Base-by-base conservation (phyloP, 2,888 invertebrate genomes). In the Exephanes ischioxanthus region DNA sequence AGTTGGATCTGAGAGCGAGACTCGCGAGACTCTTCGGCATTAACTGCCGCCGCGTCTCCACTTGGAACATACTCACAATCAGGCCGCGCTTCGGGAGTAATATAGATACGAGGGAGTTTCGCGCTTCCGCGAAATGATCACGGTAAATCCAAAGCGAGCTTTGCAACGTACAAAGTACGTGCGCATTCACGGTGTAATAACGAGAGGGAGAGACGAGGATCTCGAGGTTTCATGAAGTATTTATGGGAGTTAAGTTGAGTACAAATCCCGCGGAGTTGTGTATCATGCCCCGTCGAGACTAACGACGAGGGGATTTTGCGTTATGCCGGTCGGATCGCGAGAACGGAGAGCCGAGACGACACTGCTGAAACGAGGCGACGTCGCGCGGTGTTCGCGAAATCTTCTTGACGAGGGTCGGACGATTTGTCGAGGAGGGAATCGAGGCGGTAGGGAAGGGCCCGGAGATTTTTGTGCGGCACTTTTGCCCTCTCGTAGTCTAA, bases 31-130 rank as follows among this genome's bases (percentile, higher is more conserved):
- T 48, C 30, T 63, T 63, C 63, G 75, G 33, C 48, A 75, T 75
- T 73, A 61, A 75, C 26, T 63, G n/a, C 63, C 58, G 73, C 61
- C 41, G 48, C 51, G 19, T 51, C 33, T 19, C 30, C 45, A 16
- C 75, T n/a, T 51, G n/a, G 33, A 33, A 48, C 63, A 63, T 63
- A 75, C 51, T 63, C 63, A 75, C 75, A 75, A 75, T 75, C 75
- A 75, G 75, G 51, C 48, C 14, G 61, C 33, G 16, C 26, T 61
- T 61, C 61, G 33, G 26, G 26, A 58, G 19, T 61, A 30, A 11
- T 16, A 9, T 53, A 41, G 37, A 22, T 45, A 33, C 61, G 58
- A 58, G 26, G 11, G 7, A 45, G 58, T 61, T 58, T 19, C 72
- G 41, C 26, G 41, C 41, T 73, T 30, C 26, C 73, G 61, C 30